Percentiles rank a stretch among this genome's conserved stretches.
These are phyloP conservation scores for Saccostrea cuccullata DNA, from an alignment of 1,140 invertebrate species.

Conservation along the genomic window DNA sequence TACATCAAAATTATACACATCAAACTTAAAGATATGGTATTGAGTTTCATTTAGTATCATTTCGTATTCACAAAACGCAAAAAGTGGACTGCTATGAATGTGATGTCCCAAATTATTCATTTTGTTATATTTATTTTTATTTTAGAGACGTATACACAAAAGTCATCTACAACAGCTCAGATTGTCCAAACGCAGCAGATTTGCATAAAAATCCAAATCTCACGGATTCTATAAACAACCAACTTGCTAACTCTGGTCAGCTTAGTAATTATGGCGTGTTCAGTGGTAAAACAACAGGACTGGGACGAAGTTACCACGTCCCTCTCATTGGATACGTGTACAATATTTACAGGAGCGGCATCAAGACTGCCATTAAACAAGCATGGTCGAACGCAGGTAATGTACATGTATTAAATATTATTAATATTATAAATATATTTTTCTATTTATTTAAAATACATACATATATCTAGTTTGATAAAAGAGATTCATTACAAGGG, in stretches of 20 bases:
- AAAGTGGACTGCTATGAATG: not conserved
- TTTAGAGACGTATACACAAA: not conserved
- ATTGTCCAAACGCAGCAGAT: not conserved
- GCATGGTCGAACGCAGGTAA: conserved; percentile 31
- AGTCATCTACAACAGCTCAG: conserved; percentile 13
- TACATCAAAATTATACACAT: too few species aligned
- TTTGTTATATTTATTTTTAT: not conserved
- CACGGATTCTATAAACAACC: not conserved
- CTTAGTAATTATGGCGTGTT: not conserved
- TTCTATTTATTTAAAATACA: not conserved
- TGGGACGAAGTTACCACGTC: not conserved
- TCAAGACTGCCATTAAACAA: not conserved
- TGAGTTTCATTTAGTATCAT: too few species aligned
- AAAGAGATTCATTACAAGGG: not conserved
- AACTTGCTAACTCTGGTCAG: not conserved
- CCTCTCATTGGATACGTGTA: conserved; percentile 38
- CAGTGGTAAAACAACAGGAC: not conserved
- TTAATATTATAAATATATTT: not conserved
- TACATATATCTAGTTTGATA: not conserved
- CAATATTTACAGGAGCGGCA: not conserved
- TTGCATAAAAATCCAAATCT: conserved; percentile 7
- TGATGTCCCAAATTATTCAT: not conserved
- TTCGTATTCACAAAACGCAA: too few species aligned
- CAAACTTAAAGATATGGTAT: too few species aligned
- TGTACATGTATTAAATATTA: not conserved